phyloP scores from a whole-genome alignment of 1,140 invertebrate genomes.

The Tetragonula clypearis region DNA sequence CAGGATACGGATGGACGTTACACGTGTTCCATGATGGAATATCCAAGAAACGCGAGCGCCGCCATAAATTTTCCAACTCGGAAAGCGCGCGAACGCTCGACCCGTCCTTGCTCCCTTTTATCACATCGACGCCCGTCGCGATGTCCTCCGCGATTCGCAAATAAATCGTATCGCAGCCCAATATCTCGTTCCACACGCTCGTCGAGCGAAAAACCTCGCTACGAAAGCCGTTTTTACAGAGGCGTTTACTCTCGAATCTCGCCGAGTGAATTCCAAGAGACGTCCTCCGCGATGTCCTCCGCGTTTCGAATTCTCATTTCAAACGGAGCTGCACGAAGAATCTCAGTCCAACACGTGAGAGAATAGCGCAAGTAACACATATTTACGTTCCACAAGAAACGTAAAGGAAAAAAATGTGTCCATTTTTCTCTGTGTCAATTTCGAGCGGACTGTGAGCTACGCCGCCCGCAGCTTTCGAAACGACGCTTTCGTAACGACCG shows the following conservation, averaged over 20 bases:
- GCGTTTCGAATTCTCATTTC: neutral
- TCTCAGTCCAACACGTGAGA: too few species aligned
- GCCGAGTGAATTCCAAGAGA: neutral
- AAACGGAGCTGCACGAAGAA: neutral
- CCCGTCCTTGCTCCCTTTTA: conserved; percentile 21
- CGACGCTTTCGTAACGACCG: conserved; percentile 9
- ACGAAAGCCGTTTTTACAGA: neutral
- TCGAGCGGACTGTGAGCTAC: too few species aligned
- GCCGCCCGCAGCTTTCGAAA: neutral
- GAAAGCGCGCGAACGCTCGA: neutral
- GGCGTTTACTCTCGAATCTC: neutral
- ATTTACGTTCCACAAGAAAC: too few species aligned
- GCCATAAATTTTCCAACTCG: conserved; percentile 25
- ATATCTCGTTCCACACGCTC: neutral
- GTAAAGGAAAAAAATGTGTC: too few species aligned
- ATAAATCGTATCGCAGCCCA: conserved; percentile 32
- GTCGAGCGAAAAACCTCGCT: neutral
- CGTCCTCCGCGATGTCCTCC: too few species aligned
- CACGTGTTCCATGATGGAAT: conserved; percentile 50
- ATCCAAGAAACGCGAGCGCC: conserved; percentile 37
- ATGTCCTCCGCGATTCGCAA: neutral
- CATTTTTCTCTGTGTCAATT: too few species aligned
- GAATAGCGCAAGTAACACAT: too few species aligned
- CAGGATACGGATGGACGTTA: conserved; percentile 57
- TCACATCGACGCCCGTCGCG: conserved; percentile 24